Evolutionary conservation across 64 coral and sea anemone species (phyloP), one percentile per base, ranked within the genome.

Genomic region (Montipora capricornis): DNA sequence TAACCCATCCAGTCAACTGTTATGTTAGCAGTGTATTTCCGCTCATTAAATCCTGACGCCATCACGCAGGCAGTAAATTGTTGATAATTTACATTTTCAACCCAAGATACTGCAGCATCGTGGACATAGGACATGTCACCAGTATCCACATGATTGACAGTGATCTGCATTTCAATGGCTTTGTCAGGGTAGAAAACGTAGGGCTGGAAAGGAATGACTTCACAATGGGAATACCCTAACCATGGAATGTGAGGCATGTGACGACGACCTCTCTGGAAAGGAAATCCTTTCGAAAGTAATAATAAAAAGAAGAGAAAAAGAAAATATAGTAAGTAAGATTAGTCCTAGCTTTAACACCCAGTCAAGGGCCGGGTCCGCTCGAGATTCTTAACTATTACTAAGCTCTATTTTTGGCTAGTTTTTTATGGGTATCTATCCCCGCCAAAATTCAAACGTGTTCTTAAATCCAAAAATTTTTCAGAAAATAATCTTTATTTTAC

Each of bases 111-210:
- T 6, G 61, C 61, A 20, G 92, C 92, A 64, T 89, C 87, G 20
- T 94, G 85, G 8, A 89, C 85, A 9, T 73, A 80, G 37, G 53
- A 15, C 11, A 45, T 71, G 76, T 87, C 82, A 24, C 68, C 80
- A 4, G 80, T 86, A n/a, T 83, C 84, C 50, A 87, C 50, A 26
- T 88, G 92, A 64, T 86, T 93, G 44, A 93, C 92, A 22, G 81
- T 93, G 47, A 87, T 20, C 44, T 93, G 83, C 45, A 93, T 75
- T 58, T 93, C 83, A 8, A 93, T 84, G 44, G 45, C 83, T 80
- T 93, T 93, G 75, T 93, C 92, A 3, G 92, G 92, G 55, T 93
- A 93, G 47, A 93, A 93, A 0, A 84, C 82, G 73, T 76, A 88
- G 11, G 92, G 76, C 46, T 24, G 76, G 76, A 93, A 93, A 29